These are phyloP conservation scores for Aricia agestis DNA, from an alignment of 1,140 invertebrate species.

Conservation along the genomic window DNA sequence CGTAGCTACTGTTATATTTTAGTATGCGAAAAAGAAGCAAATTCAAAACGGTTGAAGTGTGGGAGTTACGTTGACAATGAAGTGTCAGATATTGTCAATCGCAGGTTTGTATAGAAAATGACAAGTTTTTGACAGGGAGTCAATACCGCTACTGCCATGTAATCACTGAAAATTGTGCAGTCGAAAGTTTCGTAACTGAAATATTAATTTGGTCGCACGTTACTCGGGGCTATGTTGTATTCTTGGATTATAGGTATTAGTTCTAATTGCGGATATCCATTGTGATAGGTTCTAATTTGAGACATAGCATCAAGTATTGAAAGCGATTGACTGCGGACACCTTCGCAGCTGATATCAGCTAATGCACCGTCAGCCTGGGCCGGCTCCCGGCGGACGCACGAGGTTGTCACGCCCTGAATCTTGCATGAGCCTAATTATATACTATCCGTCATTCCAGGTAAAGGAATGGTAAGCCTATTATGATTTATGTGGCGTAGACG, in stretches of 20 bases:
- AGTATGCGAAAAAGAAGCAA: no score
- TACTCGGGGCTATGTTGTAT: no score
- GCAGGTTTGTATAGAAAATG: no score
- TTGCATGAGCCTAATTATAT: slow-evolving; percentile 8
- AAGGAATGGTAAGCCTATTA: background rate
- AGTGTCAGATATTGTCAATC: no score
- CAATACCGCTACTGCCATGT: no score
- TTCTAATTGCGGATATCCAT: slow-evolving; percentile 8
- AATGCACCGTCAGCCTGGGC: slow-evolving; percentile 31
- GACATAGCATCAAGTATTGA: slow-evolving; percentile 60
- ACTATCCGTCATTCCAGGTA: background rate
- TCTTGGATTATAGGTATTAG: slow-evolving; percentile 1
- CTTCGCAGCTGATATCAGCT: slow-evolving; percentile 42
- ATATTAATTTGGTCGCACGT: no score
- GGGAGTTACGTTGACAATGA: no score
- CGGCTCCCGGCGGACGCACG: slow-evolving; percentile 19
- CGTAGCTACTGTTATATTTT: no score
- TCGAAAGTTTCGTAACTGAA: no score
- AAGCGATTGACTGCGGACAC: slow-evolving; percentile 31
- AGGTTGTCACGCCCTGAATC: slow-evolving; percentile 19
- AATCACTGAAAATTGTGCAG: no score
- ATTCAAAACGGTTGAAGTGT: no score
- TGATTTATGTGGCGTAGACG: background rate
- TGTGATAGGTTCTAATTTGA: slow-evolving; percentile 46
- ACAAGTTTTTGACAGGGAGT: no score